Percentiles rank a stretch among this genome's conserved stretches.
Conservation (phyloP, 1,140 invertebrate genomes). For the Megalonaias nervosa region DNA sequence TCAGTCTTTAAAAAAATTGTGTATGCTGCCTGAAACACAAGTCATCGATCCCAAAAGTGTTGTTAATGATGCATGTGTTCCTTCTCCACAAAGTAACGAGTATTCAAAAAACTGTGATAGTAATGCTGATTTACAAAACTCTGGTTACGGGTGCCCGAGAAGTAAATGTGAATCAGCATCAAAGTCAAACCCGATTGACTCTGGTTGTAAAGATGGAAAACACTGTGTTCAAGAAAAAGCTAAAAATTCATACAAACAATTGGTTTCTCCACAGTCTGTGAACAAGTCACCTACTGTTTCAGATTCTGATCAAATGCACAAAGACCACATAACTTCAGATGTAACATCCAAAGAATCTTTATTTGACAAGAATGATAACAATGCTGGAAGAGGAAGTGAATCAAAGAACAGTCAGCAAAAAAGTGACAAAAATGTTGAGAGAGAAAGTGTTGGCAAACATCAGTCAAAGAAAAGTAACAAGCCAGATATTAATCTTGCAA, state of each 20-base stretch:
- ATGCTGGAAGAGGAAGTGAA: no score
- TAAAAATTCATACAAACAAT: neutral
- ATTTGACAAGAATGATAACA: no score
- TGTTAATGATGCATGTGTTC: slow-evolving; percentile 62
- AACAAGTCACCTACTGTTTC: slow-evolving; percentile 7
- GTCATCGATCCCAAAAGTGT: slow-evolving; percentile 69
- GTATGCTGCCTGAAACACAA: slow-evolving; percentile 65
- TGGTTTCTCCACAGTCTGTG: neutral
- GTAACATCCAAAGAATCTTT: no score
- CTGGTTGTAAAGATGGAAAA: slow-evolving; percentile 34
- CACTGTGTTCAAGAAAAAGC: slow-evolving; percentile 23
- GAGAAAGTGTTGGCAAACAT: no score
- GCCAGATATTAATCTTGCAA: no score
- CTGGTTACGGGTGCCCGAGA: neutral
- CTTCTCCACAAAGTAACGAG: slow-evolving; percentile 47
- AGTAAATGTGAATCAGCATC: slow-evolving; percentile 28
- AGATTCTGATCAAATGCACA: neutral
- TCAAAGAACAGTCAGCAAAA: no score
- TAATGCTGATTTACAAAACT: slow-evolving; percentile 51
- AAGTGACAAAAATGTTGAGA: no score
- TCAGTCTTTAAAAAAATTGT: slow-evolving; percentile 66
- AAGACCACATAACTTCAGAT: no score
- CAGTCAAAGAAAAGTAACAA: no score
- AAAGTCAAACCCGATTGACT: slow-evolving; percentile 8
- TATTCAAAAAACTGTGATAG: slow-evolving; percentile 65